Conservation (phyloP, 2,888 invertebrate genomes). For the Vanessa cardui region DNA sequence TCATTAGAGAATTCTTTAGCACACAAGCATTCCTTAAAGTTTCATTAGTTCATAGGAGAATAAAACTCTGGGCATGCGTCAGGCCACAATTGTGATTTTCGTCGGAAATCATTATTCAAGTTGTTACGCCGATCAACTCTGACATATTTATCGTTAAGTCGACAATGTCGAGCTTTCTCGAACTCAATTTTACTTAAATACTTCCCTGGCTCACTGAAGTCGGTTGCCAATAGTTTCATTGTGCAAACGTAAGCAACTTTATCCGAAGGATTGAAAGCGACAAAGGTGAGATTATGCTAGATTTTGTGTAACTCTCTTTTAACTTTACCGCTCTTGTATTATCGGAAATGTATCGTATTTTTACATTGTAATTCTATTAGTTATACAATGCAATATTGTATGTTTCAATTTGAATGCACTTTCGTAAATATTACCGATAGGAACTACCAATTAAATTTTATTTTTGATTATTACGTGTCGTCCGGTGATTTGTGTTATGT, state of each 20-base stretch:
- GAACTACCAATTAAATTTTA: no score
- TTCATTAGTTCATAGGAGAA: background rate
- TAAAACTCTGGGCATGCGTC: conserved; percentile 31
- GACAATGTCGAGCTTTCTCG: conserved; percentile 49
- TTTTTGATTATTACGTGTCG: no score
- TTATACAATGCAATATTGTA: no score
- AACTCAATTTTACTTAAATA: conserved; percentile 45
- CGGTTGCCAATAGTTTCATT: conserved; percentile 35
- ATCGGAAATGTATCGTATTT: background rate
- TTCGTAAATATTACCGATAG: no score
- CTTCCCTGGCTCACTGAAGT: conserved; percentile 26
- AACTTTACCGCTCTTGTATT: conserved; percentile 28
- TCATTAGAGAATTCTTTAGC: no score
- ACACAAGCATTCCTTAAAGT: no score
- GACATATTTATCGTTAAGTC: conserved; percentile 69
- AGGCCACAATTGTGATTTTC: conserved; percentile 55
- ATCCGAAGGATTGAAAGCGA: conserved; percentile 19
- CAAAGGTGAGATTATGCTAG: conserved; percentile 31
- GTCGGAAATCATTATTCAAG: conserved; percentile 75
- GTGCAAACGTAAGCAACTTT: conserved; percentile 29
- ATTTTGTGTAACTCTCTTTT: conserved; percentile 29
- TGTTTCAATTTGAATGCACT: no score
- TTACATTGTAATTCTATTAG: background rate
- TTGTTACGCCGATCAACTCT: conserved; percentile 64
- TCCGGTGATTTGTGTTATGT: no score